Percentiles rank a stretch among this genome's conserved stretches.
These are phyloP conservation scores for Ernsta delagoae DNA, from an alignment of 2,888 invertebrate species.

Conservation along the genomic window DNA sequence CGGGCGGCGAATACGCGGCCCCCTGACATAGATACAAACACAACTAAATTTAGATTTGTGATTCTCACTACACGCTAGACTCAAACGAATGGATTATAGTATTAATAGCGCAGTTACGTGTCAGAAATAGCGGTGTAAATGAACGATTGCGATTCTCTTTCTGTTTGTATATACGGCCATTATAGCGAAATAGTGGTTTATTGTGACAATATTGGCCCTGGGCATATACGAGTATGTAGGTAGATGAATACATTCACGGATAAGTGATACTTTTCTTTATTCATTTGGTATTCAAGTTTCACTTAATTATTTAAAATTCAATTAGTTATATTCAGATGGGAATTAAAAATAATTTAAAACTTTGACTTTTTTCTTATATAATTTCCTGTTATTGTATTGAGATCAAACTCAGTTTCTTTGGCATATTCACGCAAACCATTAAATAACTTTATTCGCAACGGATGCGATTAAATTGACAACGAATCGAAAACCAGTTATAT, in stretches of 20 bases:
- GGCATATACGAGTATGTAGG: not conserved
- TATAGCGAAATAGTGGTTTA: not conserved
- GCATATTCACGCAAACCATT: conserved; percentile 25
- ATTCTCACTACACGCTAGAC: conserved; percentile 75
- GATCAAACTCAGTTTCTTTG: conserved; percentile 27
- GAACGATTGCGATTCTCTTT: conserved; percentile 53
- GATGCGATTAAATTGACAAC: conserved; percentile 30
- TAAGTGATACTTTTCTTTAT: no score
- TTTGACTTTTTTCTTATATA: conserved; percentile 23
- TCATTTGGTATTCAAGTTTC: no score
- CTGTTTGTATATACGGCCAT: conserved; percentile 2
- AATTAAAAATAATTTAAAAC: not conserved
- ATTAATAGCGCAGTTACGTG: conserved; percentile 60
- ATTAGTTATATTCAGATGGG: no score
- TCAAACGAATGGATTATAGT: conserved; percentile 68
- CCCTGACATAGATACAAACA: conserved; percentile 81
- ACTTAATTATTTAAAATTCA: no score
- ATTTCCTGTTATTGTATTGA: conserved; percentile 28
- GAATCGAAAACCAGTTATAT: conserved; percentile 25
- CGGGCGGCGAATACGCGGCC: conserved; percentile 69
- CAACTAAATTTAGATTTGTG: conserved; percentile 76
- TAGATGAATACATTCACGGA: not conserved
- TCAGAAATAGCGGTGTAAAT: conserved; percentile 61
- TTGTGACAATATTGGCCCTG: not conserved
- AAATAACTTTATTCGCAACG: conserved; percentile 22